Conservation (phyloP, 1,140 invertebrate species). For the Manduca sexta region DNA sequence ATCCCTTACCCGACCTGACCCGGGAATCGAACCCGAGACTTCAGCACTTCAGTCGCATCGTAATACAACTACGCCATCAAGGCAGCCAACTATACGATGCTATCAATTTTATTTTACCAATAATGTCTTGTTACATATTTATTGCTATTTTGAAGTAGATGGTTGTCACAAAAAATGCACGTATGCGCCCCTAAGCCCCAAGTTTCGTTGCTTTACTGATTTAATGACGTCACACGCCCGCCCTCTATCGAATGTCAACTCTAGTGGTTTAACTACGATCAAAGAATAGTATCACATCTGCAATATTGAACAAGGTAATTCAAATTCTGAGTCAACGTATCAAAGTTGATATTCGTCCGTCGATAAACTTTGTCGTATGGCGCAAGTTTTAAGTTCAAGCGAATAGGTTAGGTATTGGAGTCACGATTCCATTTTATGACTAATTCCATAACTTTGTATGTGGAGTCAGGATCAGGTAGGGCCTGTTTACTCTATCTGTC, state of each 20-base stretch:
- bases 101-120: no score
- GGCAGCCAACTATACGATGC: no score
- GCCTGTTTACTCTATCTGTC: constrained; percentile 59
- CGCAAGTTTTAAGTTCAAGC: constrained; percentile 8
- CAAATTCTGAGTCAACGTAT: no score
- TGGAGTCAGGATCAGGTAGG: constrained; percentile 62
- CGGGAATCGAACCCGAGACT: no score
- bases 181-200: constrained; percentile 47
- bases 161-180: constrained; percentile 1
- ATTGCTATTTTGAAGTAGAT: no score
- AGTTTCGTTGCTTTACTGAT: constrained; percentile 66
- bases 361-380: not conserved
- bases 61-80: no score
- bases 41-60: no score
- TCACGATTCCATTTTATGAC: constrained; percentile 71
- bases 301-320: no score
- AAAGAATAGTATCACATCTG: constrained; percentile 9
- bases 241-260: constrained; percentile 71
- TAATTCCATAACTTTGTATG: constrained; percentile 73
- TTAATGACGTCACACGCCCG: constrained; percentile 66
- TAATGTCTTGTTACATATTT: no score
- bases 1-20: no score
- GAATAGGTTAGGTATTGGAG: constrained; percentile 67
- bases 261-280: constrained; percentile 23
- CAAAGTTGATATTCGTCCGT: no score